These are phyloP conservation scores for Biston stratarius DNA, from an alignment of 2,888 invertebrate genomes.

Conservation along the genomic window DNA sequence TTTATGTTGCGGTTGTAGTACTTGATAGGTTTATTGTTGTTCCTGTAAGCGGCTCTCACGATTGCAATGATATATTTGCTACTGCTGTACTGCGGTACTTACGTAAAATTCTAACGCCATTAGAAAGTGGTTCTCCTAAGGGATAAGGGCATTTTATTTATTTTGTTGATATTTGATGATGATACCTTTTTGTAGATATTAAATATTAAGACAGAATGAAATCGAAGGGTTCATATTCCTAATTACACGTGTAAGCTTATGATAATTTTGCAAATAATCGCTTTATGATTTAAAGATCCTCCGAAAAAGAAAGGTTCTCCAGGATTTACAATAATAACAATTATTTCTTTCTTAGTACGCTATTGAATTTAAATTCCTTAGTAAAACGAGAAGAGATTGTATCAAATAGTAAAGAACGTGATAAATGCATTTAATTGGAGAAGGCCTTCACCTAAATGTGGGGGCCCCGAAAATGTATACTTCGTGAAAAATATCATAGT, in stretches of 20 bases:
- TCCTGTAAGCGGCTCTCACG: constrained; percentile 39
- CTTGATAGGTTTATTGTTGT: constrained; percentile 41
- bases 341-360: too few relatives aligned
- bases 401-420: constrained; percentile 19
- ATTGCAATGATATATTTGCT: constrained; percentile 37
- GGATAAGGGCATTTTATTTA: constrained; percentile 12
- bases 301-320: too few relatives aligned
- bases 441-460: too few relatives aligned
- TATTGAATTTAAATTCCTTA: background rate
- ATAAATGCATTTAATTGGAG: constrained; percentile 13
- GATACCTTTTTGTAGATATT: background rate
- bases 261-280: too few relatives aligned
- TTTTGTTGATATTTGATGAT: constrained; percentile 6
- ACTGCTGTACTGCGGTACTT: constrained; percentile 8
- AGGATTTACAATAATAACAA: too few relatives aligned
- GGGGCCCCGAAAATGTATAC: too few relatives aligned
- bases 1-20: constrained; percentile 31
- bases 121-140: constrained; percentile 16
- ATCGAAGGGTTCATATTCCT: too few relatives aligned
- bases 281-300: background rate
- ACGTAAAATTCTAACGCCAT: constrained; percentile 15
- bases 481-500: too few relatives aligned
- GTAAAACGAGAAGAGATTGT: constrained; percentile 22
- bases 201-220: too few relatives aligned
- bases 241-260: too few relatives aligned